Evolutionary conservation across 2,888 invertebrate species (phyloP), one percentile per base, ranked within the genome.

Genomic region (Papilio gigon): DNA sequence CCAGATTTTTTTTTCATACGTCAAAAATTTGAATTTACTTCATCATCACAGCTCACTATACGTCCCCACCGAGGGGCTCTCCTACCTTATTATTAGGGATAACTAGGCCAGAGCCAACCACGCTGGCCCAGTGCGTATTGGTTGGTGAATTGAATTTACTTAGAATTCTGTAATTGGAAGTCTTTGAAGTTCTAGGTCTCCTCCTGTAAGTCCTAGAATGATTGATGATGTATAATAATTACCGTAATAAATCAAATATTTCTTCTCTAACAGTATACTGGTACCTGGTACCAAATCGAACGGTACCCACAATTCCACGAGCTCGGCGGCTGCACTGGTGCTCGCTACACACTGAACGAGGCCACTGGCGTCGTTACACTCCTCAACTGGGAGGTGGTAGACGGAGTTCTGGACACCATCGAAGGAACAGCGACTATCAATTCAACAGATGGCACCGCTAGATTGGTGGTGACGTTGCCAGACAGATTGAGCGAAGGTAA

Each of bases 201-300:
- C n/a, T n/a, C n/a, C n/a, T n/a, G n/a, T n/a, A n/a, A n/a, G n/a
- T n/a, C n/a, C n/a, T n/a, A n/a, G n/a, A n/a, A n/a, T n/a, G n/a
- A n/a, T n/a, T n/a, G n/a, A n/a, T n/a, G n/a, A n/a, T n/a, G n/a
- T n/a, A 50, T 12, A 27, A 27, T 53, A 4, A 12, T 47, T 12
- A 22, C 22, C 22, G 22, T 12, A 22, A 22, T 12, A 33, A 37
- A 12, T 50, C 27, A 60, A n/a, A 59, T 22, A 56, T 68, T 14
- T 58, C 37, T 40, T 64, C 25, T 50, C 68, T 74, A 70, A 71
- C 83, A 89, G 92, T 92, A 86, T 72, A 79, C 81, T 27, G 89
- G 86, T 58, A 84, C 78, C 1, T 92, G 91, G 92, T 92, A 88
- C 76, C 86, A 89, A 65, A 84, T 82, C 4, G 82, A 86, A 67